phyloP scores from a whole-genome alignment of 2,888 invertebrate genomes.

The Parnassius orleans region DNA sequence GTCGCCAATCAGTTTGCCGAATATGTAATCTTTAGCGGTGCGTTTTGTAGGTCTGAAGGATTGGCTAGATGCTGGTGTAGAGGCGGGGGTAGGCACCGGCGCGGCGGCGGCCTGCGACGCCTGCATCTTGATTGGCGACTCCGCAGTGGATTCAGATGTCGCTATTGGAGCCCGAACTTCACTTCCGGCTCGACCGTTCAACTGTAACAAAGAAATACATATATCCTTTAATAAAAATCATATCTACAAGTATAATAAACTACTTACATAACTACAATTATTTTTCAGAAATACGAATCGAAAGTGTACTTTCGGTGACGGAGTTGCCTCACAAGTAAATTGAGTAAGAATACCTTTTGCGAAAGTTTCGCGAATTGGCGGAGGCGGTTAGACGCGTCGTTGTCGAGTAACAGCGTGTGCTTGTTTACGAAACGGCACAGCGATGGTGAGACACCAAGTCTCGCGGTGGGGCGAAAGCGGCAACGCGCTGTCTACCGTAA shows the following conservation, averaged over 20 bases:
- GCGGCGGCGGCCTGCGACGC: conserved; percentile 70
- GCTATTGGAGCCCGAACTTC: conserved; percentile 78
- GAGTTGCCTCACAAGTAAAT: neutral
- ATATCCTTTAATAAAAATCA: conserved; percentile 1
- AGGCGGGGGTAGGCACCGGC: conserved; percentile 60
- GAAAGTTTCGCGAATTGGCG: conserved; percentile 19
- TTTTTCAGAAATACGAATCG: neutral
- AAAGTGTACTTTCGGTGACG: neutral
- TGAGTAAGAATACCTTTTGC: conserved; percentile 6
- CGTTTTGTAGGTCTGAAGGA: conserved; percentile 81
- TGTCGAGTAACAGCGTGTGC: conserved; percentile 34
- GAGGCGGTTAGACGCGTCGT: conserved; percentile 24
- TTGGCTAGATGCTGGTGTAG: conserved; percentile 70
- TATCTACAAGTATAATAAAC: neutral
- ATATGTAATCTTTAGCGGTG: conserved; percentile 94
- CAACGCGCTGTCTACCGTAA: conserved; percentile 57
- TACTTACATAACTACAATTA: neutral
- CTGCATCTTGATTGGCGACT: conserved; percentile 76
- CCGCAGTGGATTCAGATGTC: conserved; percentile 74
- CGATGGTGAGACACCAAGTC: conserved; percentile 16
- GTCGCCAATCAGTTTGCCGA: conserved; percentile 97
- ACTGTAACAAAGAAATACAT: conserved; percentile 56
- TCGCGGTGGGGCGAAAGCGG: conserved; percentile 46
- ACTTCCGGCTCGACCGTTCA: conserved; percentile 63
- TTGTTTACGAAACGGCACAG: conserved; percentile 21